These are phyloP conservation scores for Nibea coibor DNA, from an alignment of 2,113 vertebrate genomes.

Conservation along the genomic window DNA sequence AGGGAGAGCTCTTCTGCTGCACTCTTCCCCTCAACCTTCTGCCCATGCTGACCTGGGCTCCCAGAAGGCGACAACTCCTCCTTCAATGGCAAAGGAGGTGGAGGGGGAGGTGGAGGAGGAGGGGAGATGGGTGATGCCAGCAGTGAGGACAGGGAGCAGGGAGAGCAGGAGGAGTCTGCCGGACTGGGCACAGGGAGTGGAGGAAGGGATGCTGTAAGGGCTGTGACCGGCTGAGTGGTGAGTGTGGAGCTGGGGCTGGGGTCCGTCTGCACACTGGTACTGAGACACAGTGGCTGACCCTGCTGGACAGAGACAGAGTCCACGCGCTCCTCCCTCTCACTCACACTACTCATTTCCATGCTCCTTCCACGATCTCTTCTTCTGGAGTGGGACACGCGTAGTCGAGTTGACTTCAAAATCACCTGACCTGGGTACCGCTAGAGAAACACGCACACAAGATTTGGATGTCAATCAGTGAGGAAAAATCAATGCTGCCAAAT, in stretches of 20 bases:
- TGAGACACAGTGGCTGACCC: constrained; percentile 82
- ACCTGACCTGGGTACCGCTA: constrained; percentile 97
- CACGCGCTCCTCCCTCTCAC: constrained; percentile 59
- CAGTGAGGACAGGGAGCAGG: constrained; percentile 73
- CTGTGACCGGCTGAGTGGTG: constrained; percentile 81
- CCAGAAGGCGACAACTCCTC: constrained; percentile 66
- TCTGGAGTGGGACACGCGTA: constrained; percentile 85
- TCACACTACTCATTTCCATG: constrained; percentile 24
- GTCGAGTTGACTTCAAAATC: constrained; percentile 93
- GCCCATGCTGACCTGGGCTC: constrained; percentile 76
- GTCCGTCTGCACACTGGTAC: constrained; percentile 84
- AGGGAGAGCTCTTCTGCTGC: constrained; percentile 67
- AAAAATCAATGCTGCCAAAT: background rate
- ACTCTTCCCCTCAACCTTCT: constrained; percentile 73
- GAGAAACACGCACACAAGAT: background rate
- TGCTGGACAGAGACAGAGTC: constrained; percentile 38
- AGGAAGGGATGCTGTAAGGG: constrained; percentile 74
- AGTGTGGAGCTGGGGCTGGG: constrained; percentile 80
- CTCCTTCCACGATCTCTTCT: constrained; percentile 78
- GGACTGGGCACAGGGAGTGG: constrained; percentile 69
- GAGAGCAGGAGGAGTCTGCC: constrained; percentile 76
- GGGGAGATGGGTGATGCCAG: constrained; percentile 72
- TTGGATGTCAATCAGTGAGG: background rate
- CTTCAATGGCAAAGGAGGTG: constrained; percentile 73
- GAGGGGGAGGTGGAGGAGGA: constrained; percentile 79